Conservation (phyloP, 2,888 invertebrate species). For the Ennomos fuscantarius region DNA sequence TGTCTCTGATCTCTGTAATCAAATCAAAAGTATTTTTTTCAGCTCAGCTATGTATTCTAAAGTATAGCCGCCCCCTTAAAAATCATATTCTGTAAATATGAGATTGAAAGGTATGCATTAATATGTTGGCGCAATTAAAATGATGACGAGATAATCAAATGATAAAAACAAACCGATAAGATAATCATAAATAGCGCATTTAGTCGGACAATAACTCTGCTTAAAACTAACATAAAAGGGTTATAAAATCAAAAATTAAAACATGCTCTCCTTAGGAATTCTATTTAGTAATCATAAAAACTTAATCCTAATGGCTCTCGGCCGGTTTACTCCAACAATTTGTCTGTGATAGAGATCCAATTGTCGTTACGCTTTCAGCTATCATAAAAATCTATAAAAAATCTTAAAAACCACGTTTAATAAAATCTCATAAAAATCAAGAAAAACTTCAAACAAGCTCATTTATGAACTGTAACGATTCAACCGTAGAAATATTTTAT, state of each 20-base stretch:
- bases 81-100: slow-evolving; percentile 79
- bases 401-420: slow-evolving; percentile 55
- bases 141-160: slow-evolving; percentile 65
- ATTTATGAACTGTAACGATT: slow-evolving; percentile 38
- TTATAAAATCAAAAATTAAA: slow-evolving; percentile 77
- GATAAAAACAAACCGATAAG: slow-evolving; percentile 64
- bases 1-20: background rate
- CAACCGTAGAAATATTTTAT: slow-evolving; percentile 14
- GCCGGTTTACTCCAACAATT: slow-evolving; percentile 81
- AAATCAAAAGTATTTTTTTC: slow-evolving; percentile 40
- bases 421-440: slow-evolving; percentile 66
- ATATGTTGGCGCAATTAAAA: slow-evolving; percentile 49
- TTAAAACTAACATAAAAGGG: slow-evolving; percentile 56
- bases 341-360: slow-evolving; percentile 69
- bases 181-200: slow-evolving; percentile 46
- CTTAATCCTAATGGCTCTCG: slow-evolving; percentile 56
- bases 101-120: slow-evolving; percentile 58
- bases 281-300: slow-evolving; percentile 53
- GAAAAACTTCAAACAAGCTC: slow-evolving; percentile 46
- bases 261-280: slow-evolving; percentile 66
- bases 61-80: slow-evolving; percentile 52
- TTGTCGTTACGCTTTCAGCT: slow-evolving; percentile 78
- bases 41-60: slow-evolving; percentile 27
- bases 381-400: slow-evolving; percentile 62
- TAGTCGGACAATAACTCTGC: slow-evolving; percentile 53